A percentile compares a stretch with the other conserved stretches of the same genome.
These are phyloP conservation scores for Urocitellus parryii DNA, from an alignment of 2,113 vertebrate species.

Conservation along the genomic window DNA sequence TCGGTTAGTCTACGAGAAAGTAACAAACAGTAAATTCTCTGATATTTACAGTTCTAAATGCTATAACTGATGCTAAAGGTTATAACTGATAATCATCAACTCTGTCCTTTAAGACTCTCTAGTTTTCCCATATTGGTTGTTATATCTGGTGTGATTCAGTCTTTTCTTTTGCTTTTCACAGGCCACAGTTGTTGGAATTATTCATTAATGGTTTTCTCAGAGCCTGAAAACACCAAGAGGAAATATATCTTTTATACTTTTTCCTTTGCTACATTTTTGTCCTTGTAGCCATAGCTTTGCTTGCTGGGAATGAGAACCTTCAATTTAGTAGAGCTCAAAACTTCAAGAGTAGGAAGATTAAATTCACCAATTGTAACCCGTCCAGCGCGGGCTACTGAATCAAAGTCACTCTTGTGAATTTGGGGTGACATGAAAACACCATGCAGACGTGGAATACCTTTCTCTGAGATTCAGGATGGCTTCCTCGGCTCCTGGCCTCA, in stretches of 20 bases:
- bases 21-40: not conserved
- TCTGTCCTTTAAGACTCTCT: not conserved
- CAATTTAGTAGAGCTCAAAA: not conserved
- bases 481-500: no score
- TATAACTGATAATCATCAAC: not conserved
- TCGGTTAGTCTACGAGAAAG: not conserved
- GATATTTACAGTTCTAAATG: accelerated
- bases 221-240: not conserved
- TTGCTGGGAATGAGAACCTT: not conserved
- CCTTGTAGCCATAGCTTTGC: not conserved
- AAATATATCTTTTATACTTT: not conserved
- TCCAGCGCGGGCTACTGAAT: no score
- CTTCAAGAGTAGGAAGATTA: not conserved
- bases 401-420: no score
- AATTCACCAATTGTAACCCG: not conserved
- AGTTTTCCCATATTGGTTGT: not conserved
- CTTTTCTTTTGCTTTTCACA: not conserved
- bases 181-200: not conserved
- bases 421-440: no score
- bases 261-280: not conserved
- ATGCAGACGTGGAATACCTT: no score
- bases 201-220: not conserved
- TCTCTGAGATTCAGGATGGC: no score
- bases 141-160: not conserved
- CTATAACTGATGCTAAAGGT: not conserved